Percentiles rank a stretch among this genome's conserved stretches.
Evolutionary conservation across 2,888 invertebrate genomes (phyloP).

Genomic region (Drosophila meridionalis): DNA sequence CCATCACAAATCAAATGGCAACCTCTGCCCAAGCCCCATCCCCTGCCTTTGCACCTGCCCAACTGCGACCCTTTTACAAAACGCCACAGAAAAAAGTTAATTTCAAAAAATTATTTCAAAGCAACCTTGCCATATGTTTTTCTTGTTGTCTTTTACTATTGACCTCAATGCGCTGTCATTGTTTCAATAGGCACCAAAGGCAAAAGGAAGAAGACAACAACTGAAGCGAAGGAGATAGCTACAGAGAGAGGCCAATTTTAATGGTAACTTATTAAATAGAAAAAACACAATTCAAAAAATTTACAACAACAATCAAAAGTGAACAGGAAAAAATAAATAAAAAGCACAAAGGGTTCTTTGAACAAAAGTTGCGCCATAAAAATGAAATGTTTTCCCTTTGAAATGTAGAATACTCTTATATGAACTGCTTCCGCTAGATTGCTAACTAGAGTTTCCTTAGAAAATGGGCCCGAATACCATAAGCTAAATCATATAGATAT

Average conservation of each 20-base stretch:
- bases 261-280: slow-evolving; percentile 68
- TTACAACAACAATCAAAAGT: slow-evolving; percentile 18
- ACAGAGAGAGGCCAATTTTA: slow-evolving; percentile 44
- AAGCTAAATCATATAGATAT: background rate
- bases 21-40: slow-evolving; percentile 17
- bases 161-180: slow-evolving; percentile 74
- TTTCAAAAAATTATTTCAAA: slow-evolving; percentile 77
- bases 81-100: slow-evolving; percentile 65
- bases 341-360: slow-evolving; percentile 8
- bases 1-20: slow-evolving; percentile 64
- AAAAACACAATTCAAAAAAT: slow-evolving; percentile 47
- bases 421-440: slow-evolving; percentile 13
- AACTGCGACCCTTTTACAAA: slow-evolving; percentile 17
- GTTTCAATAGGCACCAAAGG: slow-evolving; percentile 68
- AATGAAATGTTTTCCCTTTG: slow-evolving; percentile 22
- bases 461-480: background rate
- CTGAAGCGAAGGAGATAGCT: background rate
- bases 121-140: slow-evolving; percentile 79
- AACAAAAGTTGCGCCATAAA: slow-evolving; percentile 2
- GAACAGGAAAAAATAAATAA: slow-evolving; percentile 23
- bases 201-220: background rate
- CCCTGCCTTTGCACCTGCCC: slow-evolving; percentile 1
- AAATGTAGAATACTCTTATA: slow-evolving; percentile 17
- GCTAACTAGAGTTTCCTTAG: background rate
- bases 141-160: slow-evolving; percentile 76